Base-by-base conservation (phyloP, 2,888 invertebrate species). In the Muscina levida region DNA sequence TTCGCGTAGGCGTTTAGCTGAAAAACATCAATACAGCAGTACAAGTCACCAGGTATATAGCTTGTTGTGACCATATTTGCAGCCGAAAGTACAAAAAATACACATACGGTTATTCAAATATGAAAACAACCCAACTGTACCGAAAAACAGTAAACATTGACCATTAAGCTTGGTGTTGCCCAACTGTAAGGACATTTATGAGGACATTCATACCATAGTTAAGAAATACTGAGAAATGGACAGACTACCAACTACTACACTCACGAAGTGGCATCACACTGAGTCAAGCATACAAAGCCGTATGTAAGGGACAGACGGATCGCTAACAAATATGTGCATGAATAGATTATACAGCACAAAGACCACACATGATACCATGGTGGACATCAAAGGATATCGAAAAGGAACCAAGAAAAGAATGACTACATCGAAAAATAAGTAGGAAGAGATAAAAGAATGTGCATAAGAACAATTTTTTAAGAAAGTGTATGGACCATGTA, bases 321-420 rank as follows among this genome's bases (percentile, higher is more conserved):
- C 56, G 66, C 66, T 24, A 15, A 44, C 73, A 77, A 77, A 80
- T 80, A 77, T 77, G 77, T 77, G 71, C 73, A 48, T 70, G 70
- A 73, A 77, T 66, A 77, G 72, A 77, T 77, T 77, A 77, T 77
- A 66, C 8, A 80, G 65, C 68, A 73, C 37, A 68, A 72, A 57
- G 62, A 76, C 76, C 76, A 72, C 76, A n/a, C n/a, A n/a, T n/a
- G n/a, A n/a, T n/a, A n/a, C n/a, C n/a, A 80, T 76, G 76, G 76
- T 79, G 76, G 62, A 57, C 56, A 13, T 24, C 57, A 57, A 31
- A n/a, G 24, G 15, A 37, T 13, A 17, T 24, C 53, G 53, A 3
- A 53, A 11, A 5, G 15, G n/a, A n/a, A 46, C 11, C 53, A 51
- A 51, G 19, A 51, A 22, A 51, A 22, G 8, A 31, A 24, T 13